These are phyloP conservation scores for Mesoligia furuncula DNA, from an alignment of 2,888 invertebrate genomes.

Conservation along the genomic window DNA sequence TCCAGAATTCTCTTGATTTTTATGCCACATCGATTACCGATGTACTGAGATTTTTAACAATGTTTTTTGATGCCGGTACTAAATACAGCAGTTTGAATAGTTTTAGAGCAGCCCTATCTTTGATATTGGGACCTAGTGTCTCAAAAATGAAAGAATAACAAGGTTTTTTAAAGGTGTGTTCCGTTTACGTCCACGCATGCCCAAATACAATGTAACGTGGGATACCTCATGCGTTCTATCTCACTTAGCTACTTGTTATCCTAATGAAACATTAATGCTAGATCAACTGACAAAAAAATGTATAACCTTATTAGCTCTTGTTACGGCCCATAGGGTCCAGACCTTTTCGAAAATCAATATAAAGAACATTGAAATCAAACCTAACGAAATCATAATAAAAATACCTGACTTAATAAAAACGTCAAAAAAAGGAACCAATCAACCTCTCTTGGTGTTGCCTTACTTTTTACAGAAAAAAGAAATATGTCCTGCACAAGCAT, in stretches of 20 bases:
- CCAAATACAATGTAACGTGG: conserved; percentile 5
- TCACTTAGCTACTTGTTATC: not conserved
- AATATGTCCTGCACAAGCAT: not conserved
- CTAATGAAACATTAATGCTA: conserved; percentile 3
- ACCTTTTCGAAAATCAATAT: not conserved
- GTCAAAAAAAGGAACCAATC: not conserved
- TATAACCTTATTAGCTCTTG: not conserved
- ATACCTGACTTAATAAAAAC: conserved; percentile 1
- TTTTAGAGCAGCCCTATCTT: too few species aligned
- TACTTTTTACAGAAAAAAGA: not conserved
- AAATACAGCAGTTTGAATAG: too few species aligned
- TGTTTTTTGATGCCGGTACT: too few species aligned
- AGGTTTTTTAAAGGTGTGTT: not conserved
- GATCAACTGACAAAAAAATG: conserved; percentile 3
- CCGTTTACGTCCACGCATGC: conserved; percentile 6
- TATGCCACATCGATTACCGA: conserved; percentile 2
- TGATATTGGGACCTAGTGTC: too few species aligned
- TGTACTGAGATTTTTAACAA: not conserved
- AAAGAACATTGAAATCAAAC: conserved; percentile 2
- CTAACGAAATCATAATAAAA: not conserved
- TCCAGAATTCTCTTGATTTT: conserved; percentile 10
- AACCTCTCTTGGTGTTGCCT: not conserved
- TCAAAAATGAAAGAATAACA: too few species aligned
- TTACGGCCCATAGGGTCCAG: conserved; percentile 1
- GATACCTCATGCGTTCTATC: conserved; percentile 3